phyloP scores from a whole-genome alignment of 2,888 invertebrate species.

The Smittia aterrima region DNA sequence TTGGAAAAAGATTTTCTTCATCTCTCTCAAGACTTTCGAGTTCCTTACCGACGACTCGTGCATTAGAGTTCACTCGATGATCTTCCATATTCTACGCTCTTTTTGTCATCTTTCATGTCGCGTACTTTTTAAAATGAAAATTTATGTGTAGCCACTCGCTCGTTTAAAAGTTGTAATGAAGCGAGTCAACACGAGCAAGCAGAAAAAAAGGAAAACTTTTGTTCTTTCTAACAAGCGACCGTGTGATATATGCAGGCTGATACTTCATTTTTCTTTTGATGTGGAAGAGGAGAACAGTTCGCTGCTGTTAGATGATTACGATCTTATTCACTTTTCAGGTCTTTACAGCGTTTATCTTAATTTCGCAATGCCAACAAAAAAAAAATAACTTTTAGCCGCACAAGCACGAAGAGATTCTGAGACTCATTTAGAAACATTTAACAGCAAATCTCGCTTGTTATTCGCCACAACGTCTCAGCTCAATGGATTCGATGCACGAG shows the following conservation, averaged over 20 bases:
- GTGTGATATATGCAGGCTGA: constrained; percentile 34
- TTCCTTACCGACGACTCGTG: too few species aligned
- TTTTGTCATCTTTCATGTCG: constrained; percentile 1
- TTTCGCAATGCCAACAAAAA: background rate
- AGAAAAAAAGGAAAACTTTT: background rate
- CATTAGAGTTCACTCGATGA: too few species aligned
- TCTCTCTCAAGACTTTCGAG: too few species aligned
- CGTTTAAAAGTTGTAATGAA: constrained; percentile 16
- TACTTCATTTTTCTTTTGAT: constrained; percentile 34
- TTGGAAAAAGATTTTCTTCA: background rate
- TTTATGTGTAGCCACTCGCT: constrained; percentile 20
- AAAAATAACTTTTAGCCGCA: background rate
- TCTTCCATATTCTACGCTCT: background rate
- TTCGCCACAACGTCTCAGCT: background rate
- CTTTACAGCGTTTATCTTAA: background rate
- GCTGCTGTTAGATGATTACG: background rate
- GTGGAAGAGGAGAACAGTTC: background rate
- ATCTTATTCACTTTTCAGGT: background rate
- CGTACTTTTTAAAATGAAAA: constrained; percentile 8
- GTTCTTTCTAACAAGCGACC: constrained; percentile 20
- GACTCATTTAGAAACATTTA: background rate
- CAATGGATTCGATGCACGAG: background rate
- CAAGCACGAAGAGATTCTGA: background rate
- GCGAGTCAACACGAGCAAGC: background rate
- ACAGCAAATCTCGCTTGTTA: background rate